Evolutionary conservation across 2,888 invertebrate species (phyloP), one percentile per base, ranked within the genome.

Genomic region (Orthonevra nobilis): DNA sequence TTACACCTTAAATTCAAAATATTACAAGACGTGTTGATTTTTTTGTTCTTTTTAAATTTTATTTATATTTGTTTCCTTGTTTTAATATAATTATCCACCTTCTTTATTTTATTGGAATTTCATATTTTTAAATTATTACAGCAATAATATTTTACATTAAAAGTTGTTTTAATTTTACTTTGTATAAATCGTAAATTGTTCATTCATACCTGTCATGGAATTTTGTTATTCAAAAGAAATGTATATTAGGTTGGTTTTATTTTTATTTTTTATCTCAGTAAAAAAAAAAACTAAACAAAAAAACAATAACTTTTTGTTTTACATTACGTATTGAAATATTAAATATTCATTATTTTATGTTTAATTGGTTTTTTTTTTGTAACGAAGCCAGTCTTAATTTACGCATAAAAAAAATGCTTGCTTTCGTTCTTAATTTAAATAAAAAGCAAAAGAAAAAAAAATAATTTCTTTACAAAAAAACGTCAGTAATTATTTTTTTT

Each of bases 341-440:
- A 58, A 70, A 64, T 63, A 70, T 77, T 58, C 64, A 46, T 61
- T 14, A 52, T 32, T 15, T 52, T 61, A 26, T 58, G n/a, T 23
- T 20, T 15, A 12, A 30, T 63, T 38, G 9, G 3, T 4, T 46
- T 48, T 63, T 26, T 48, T 42, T 63, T 28, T 58, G 58, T 58
- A 72, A 72, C 77, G 77, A 77, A 77, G 77, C 77, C 77, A 77
- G 77, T 77, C 72, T 77, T 54, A 72, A 77, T 77, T 64, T 46
- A 66, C 60, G 60, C 46, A 72, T 40, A 58, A 69, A 64, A 58
- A 40, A 63, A 36, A 38, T 30, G 42, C 40, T 64, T 77, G 77
- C 54, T 64, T 77, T 72, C 77, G 77, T 77, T 64, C 36, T 70
- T n/a, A n/a, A n/a, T n/a, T n/a, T n/a, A n/a, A n/a, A n/a, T n/a